Evolutionary conservation across 2,113 vertebrate species (phyloP).

Genomic region (Probosciger aterrimus): DNA sequence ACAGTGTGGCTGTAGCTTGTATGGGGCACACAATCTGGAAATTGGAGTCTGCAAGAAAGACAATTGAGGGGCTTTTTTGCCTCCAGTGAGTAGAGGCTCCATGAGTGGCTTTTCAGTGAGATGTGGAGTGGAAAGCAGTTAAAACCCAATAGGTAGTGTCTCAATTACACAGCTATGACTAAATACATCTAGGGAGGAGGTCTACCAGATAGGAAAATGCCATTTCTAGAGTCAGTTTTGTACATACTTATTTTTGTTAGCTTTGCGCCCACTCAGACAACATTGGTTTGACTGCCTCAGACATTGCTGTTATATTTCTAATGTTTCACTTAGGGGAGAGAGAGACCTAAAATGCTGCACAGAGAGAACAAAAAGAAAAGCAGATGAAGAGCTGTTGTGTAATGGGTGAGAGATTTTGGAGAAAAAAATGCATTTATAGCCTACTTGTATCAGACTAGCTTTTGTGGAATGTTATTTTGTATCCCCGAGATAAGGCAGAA

Average conservation of each 20-base stretch:
- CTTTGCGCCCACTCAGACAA: neutral
- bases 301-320: neutral
- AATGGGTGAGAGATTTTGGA: neutral
- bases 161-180: neutral
- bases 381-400: neutral
- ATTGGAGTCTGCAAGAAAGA: neutral
- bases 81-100: neutral
- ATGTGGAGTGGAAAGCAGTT: neutral
- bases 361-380: neutral
- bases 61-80: neutral
- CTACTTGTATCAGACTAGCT: neutral
- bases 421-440: neutral
- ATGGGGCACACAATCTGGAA: neutral
- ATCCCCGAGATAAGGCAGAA: neutral
- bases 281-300: neutral
- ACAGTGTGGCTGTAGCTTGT: neutral
- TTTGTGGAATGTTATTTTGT: neutral
- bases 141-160: neutral
- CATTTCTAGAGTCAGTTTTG: neutral
- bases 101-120: neutral
- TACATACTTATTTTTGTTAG: neutral
- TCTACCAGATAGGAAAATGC: neutral
- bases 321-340: neutral
- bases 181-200: neutral
- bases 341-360: neutral